Conservation (phyloP, 2,797 vertebrate genomes). For the Nannoperca obscura region DNA sequence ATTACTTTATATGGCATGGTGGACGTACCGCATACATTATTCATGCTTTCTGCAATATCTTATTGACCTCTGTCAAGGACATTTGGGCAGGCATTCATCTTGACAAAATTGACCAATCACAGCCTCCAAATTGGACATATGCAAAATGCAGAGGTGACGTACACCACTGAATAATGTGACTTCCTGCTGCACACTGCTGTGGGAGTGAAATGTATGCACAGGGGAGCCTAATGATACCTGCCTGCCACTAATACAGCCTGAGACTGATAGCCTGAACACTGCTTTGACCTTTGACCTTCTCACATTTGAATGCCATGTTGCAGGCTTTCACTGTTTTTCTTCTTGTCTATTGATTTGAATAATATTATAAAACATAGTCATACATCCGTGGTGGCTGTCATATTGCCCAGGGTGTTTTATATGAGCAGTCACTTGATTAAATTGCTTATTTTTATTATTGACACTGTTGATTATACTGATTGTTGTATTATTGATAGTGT, state of each 20-base stretch:
- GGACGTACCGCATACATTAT: constrained; percentile 73
- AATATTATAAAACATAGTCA: constrained; percentile 1
- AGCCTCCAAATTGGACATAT: constrained; percentile 69
- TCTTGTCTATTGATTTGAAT: constrained; percentile 22
- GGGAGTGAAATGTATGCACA: constrained; percentile 36
- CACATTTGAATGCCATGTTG: constrained; percentile 45
- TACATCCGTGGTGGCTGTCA: background rate
- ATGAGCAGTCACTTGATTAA: background rate
- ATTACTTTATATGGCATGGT: constrained; percentile 64
- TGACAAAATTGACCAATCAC: constrained; percentile 75
- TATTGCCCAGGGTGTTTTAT: background rate
- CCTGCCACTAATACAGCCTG: constrained; percentile 37
- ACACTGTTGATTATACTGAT: background rate
- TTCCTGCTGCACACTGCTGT: constrained; percentile 8
- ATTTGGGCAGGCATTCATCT: constrained; percentile 74
- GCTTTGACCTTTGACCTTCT: constrained; percentile 54
- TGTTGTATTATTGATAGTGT: constrained; percentile 2
- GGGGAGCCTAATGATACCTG: constrained; percentile 46
- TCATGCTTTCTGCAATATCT: constrained; percentile 72
- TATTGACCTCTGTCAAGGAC: constrained; percentile 80
- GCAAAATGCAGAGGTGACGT: constrained; percentile 59
- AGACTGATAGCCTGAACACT: constrained; percentile 33
- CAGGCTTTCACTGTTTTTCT: background rate
- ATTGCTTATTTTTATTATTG: constrained; percentile 8
- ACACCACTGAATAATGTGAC: constrained; percentile 55